A percentile compares a stretch with the other conserved stretches of the same genome.
Evolutionary conservation across 92 coral and sea anemone species (phyloP).

Genomic region (Epizoanthus scotinus): DNA sequence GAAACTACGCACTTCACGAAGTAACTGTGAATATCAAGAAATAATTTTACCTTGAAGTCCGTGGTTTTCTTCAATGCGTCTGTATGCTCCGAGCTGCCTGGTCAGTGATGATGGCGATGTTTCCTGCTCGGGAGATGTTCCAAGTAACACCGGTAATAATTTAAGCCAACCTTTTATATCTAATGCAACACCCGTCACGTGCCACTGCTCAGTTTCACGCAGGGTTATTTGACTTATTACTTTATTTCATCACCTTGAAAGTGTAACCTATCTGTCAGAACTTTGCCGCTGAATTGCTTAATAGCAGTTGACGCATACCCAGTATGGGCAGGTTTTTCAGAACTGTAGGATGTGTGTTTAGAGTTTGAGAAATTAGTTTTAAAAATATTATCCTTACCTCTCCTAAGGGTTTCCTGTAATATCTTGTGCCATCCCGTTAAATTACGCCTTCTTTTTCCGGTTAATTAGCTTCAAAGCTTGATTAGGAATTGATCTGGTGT

Average conservation of each 20-base stretch:
- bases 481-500: constrained; percentile 27
- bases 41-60: too few relatives aligned
- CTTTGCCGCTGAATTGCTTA: constrained; percentile 4
- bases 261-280: constrained; percentile 8
- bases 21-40: too few relatives aligned
- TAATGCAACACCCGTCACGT: too few relatives aligned
- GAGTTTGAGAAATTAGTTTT: constrained; percentile 11
- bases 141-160: too few relatives aligned
- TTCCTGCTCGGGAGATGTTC: too few relatives aligned
- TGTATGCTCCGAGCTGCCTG: too few relatives aligned
- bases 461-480: constrained; percentile 18
- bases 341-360: constrained; percentile 3
- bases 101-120: too few relatives aligned
- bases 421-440: constrained; percentile 3
- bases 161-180: too few relatives aligned
- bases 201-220: not conserved
- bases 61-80: too few relatives aligned
- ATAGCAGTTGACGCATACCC: not conserved
- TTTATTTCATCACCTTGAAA: not conserved
- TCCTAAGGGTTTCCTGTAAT: constrained; percentile 18
- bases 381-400: constrained; percentile 34
- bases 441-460: not conserved
- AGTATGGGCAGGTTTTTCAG: not conserved
- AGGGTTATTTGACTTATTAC: constrained; percentile 9
- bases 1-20: too few relatives aligned